Base-by-base conservation (phyloP, 2,797 vertebrate genomes). In the Helostoma temminkii region DNA sequence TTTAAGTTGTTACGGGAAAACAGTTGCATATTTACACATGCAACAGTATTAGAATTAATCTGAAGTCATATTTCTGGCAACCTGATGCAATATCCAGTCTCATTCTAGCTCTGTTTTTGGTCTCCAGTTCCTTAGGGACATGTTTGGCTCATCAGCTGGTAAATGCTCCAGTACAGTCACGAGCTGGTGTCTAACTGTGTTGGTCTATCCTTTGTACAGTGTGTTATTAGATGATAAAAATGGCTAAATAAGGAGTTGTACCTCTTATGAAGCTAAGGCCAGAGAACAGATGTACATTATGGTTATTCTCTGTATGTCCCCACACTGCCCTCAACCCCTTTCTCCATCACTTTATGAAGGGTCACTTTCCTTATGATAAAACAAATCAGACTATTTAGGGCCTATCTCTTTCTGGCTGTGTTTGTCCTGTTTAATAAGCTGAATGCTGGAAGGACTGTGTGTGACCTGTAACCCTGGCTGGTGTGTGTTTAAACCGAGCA, bases 401-500 rank as follows among this genome's bases (percentile, higher is more conserved):
- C 56, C 34, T 52, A 18, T 52, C 36, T 70, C 53, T 32, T 49
- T 70, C 34, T 54, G 14, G n/a, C 56, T 41, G 49, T 41, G 49
- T 52, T 37, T 82, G 78, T 3, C 74, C 76, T 60, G 73, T 64
- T 85, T 87, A 66, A 53, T 76, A 49, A 63, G 30, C 58, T 46
- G 19, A 67, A 52, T 6, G 56, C 87, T 71, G 71, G 60, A 76
- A 50, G 72, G 62, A 53, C 59, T 71, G 55, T 57, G 73, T 66
- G 72, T 71, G 81, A 81, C 77, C 77, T 53, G 21, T 55, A 41
- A 42, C 64, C 50, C 74, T 11, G 63, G 49, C 79, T 74, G 47
- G 42, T 70, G 79, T 83, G 76, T 83, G 80, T 83, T 81, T 89
- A 88, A 86, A 80, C 41, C 80, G 12, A 48, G 32, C 53, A 4